Conservation (phyloP, 2,797 vertebrate species). For the Pelobates cultripes region DNA sequence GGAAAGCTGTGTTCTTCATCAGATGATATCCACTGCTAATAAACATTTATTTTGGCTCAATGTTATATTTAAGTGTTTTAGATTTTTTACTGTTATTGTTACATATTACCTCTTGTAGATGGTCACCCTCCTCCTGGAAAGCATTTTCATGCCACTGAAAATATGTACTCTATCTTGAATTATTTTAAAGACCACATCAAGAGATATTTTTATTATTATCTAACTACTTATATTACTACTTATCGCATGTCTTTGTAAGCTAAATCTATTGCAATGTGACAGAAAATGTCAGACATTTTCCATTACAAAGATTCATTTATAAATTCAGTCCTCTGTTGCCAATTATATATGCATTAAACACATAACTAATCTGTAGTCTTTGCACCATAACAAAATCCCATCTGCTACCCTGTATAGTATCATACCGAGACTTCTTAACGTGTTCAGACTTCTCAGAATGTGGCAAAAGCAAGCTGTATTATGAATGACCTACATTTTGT, state of each 20-base stretch:
- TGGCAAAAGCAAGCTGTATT: slow-evolving; percentile 49
- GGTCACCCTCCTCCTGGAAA: background rate
- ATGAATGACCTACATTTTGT: slow-evolving; percentile 51
- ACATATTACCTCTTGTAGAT: slow-evolving; percentile 5
- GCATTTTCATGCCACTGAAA: slow-evolving; percentile 19
- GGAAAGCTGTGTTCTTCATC: slow-evolving; percentile 49
- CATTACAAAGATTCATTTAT: slow-evolving; percentile 59
- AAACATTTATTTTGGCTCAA: slow-evolving; percentile 49
- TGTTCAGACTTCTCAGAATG: slow-evolving; percentile 48
- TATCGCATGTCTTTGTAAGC: slow-evolving; percentile 60
- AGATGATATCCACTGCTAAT: slow-evolving; percentile 43
- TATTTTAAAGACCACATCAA: slow-evolving; percentile 55
- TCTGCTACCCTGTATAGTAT: slow-evolving; percentile 53
- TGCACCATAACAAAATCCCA: slow-evolving; percentile 52
- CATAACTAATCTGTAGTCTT: slow-evolving; percentile 55
- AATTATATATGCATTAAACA: slow-evolving; percentile 56
- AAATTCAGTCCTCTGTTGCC: slow-evolving; percentile 51
- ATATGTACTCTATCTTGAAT: slow-evolving; percentile 41
- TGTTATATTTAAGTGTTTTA: slow-evolving; percentile 24
- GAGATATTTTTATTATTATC: slow-evolving; percentile 58
- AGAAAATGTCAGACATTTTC: slow-evolving; percentile 60
- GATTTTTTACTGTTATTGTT: slow-evolving; percentile 38
- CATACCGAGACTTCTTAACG: slow-evolving; percentile 57
- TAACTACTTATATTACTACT: slow-evolving; percentile 61
- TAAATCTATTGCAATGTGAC: slow-evolving; percentile 53